Base-by-base conservation (phyloP, 2,797 vertebrate species). In the Siniperca obscura region DNA sequence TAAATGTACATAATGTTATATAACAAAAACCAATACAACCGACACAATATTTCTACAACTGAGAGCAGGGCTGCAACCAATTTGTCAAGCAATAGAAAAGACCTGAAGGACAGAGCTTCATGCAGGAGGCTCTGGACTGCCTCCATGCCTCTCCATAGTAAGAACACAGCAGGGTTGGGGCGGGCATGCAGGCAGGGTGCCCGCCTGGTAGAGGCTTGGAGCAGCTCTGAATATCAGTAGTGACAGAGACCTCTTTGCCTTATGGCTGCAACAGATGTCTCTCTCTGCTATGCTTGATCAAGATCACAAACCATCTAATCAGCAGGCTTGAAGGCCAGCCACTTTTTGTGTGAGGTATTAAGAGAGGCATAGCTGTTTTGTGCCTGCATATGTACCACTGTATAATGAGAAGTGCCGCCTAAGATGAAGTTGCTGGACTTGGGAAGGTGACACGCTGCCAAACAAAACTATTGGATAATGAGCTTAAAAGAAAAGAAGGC, bases 201-300 rank as follows among this genome's bases (percentile, higher is more conserved):
- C 81, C n/a, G 22, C 48, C 75, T 57, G 62, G 62, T 80, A 48
- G 74, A 73, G 70, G 67, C 70, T 78, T 60, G 80, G 72, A 81
- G 65, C 62, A 46, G 59, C 72, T 90, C 80, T 85, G 70, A 78
- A 74, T 76, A 90, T 89, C 59, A 86, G 65, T 48, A 70, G 68
- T 81, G 85, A 78, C 90, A 59, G 60, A 89, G 84, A 83, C 72
- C 64, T 80, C 59, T n/a, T 52, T 60, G 77, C 89, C 86, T 76
- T 88, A 90, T 90, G 89, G 82, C 81, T 56, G 72, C 74, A 87
- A 81, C 89, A 92, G 88, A 93, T 92, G 90, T 87, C 87, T 88
- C 61, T 80, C 52, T 82, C 56, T 36, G 42, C 80, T 82, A 65
- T 46, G 74, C 66, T 82, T 80, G 74, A 87, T 86, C 78, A 84